phyloP scores from a whole-genome alignment of 2,888 invertebrate species.

The Dysmachus trigonus region DNA sequence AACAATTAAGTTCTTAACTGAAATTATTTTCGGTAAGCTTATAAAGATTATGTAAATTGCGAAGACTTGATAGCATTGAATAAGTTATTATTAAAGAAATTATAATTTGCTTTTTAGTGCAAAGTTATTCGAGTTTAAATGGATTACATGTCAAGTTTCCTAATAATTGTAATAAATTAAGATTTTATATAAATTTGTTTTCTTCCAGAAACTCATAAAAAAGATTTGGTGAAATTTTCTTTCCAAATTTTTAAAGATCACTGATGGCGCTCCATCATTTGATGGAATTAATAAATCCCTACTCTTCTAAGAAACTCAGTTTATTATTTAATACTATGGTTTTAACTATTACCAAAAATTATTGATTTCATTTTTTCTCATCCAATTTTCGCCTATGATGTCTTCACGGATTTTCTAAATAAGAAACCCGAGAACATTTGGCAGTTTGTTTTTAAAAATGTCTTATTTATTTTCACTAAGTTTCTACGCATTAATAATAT shows the following conservation, averaged over 20 bases:
- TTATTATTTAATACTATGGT: background rate
- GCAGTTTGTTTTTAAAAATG: slow-evolving; percentile 31
- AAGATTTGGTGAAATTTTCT: background rate
- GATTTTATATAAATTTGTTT: background rate
- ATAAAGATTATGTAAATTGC: background rate
- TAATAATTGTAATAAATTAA: background rate
- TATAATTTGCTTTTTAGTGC: background rate
- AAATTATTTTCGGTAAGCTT: background rate
- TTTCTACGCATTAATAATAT: slow-evolving; percentile 19
- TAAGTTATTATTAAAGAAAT: background rate
- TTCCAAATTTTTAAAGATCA: background rate
- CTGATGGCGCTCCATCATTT: background rate
- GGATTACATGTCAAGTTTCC: background rate
- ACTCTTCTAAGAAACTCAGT: background rate
- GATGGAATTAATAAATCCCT: background rate
- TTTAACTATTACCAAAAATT: background rate
- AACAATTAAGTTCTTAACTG: background rate
- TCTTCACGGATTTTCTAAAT: background rate
- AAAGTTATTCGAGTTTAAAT: background rate
- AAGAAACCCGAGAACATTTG: slow-evolving; percentile 13
- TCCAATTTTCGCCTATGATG: background rate
- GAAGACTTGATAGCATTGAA: background rate
- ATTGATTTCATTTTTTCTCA: background rate
- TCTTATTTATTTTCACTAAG: background rate
- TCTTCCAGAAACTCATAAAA: background rate